Evolutionary conservation across 2,113 vertebrate species (phyloP).

Genomic region (Perca fluviatilis): DNA sequence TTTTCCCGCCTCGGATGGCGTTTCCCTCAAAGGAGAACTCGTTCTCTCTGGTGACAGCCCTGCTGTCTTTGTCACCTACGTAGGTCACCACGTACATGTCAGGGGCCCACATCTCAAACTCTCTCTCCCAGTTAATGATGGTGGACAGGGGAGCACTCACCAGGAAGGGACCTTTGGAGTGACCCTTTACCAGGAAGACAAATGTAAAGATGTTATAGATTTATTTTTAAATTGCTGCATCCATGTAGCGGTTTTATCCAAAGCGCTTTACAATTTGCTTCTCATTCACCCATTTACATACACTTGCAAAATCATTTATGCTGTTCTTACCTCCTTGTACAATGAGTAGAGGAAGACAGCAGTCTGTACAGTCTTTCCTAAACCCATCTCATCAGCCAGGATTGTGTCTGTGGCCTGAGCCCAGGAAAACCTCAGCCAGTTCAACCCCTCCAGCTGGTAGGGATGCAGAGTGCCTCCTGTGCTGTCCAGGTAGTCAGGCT

Average conservation of each 20-base stretch:
- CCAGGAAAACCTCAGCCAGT: conserved; percentile 99
- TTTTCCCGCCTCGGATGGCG: conserved; percentile 96
- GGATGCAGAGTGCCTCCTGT: conserved; percentile 95
- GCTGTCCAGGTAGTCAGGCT: conserved; percentile 93
- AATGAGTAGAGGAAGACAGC: conserved; percentile 97
- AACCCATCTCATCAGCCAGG: conserved; percentile 98
- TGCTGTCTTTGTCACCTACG: conserved; percentile 96
- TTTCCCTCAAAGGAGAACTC: conserved; percentile 98
- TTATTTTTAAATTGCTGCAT: background rate
- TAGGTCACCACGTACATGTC: conserved; percentile 99
- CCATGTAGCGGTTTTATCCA: background rate
- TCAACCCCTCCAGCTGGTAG: conserved; percentile 97
- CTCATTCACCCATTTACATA: background rate
- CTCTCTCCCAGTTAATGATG: conserved; percentile 98
- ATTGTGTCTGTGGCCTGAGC: conserved; percentile 98
- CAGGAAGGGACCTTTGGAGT: conserved; percentile 97
- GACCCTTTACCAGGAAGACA: conserved; percentile 85
- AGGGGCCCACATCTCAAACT: conserved; percentile 99
- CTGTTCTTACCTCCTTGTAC: conserved; percentile 92
- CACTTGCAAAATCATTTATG: background rate
- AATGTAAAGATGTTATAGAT: background rate
- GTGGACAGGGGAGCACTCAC: conserved; percentile 97
- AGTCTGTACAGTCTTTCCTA: conserved; percentile 98
- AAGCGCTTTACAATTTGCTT: background rate
- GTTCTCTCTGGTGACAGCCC: conserved; percentile 96